These are phyloP conservation scores for Mythimna vitellina DNA, from an alignment of 2,888 invertebrate species.

Conservation along the genomic window DNA sequence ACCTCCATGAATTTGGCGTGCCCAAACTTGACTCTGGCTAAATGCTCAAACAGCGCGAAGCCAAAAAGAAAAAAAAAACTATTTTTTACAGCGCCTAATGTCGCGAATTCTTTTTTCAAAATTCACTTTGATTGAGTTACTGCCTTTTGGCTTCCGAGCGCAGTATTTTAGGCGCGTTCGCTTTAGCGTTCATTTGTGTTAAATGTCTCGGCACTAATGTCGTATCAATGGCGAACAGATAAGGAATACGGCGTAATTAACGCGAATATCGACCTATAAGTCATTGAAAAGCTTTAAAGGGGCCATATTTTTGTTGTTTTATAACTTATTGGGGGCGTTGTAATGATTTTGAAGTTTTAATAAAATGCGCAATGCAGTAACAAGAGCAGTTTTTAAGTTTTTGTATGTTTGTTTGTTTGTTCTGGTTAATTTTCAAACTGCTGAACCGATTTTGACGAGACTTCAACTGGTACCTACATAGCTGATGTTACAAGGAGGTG, in stretches of 20 bases:
- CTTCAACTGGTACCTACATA: no score
- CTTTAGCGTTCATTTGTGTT: constrained; percentile 69
- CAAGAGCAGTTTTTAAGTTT: no score
- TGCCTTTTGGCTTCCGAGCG: background rate
- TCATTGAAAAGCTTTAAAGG: constrained; percentile 64
- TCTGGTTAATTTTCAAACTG: no score
- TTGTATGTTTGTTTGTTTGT: no score
- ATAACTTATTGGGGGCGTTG: constrained; percentile 52
- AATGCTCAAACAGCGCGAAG: no score
- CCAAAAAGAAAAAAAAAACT: background rate
- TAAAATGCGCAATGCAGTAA: constrained; percentile 1
- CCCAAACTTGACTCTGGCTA: no score
- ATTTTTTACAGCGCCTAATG: background rate
- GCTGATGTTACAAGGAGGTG: no score
- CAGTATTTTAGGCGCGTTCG: constrained; percentile 59
- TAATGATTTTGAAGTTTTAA: constrained; percentile 51
- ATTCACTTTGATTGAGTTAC: background rate
- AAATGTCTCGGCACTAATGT: constrained; percentile 76
- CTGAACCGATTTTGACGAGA: no score
- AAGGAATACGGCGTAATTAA: constrained; percentile 75
- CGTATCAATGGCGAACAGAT: constrained; percentile 75
- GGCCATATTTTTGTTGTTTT: constrained; percentile 69
- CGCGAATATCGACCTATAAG: constrained; percentile 59
- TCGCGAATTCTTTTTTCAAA: background rate
- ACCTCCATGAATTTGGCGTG: no score